A percentile compares a stretch with the other conserved stretches of the same genome.
Conservation (phyloP, 2,888 invertebrate species). For the Anodontia alba region DNA sequence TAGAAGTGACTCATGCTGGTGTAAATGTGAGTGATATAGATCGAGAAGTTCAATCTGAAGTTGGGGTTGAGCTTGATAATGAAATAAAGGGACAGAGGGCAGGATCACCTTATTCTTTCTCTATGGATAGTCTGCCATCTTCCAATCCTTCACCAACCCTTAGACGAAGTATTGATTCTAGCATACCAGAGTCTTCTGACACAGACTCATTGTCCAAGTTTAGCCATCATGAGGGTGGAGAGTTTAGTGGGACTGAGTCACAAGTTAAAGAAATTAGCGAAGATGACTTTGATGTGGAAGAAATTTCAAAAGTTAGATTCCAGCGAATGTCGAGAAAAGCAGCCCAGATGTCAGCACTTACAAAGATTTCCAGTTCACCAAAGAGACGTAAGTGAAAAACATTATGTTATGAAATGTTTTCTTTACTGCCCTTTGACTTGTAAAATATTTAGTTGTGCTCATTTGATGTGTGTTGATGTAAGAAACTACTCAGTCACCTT, state of each 20-base stretch:
- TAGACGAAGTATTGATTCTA: slow-evolving; percentile 39
- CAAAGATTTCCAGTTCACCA: slow-evolving; percentile 54
- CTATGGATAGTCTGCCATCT: slow-evolving; percentile 70
- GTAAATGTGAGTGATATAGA: background rate
- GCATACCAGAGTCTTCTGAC: slow-evolving; percentile 61
- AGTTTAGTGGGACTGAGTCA: slow-evolving; percentile 58
- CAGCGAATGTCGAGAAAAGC: slow-evolving; percentile 56
- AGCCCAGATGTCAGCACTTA: slow-evolving; percentile 35
- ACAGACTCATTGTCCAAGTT: slow-evolving; percentile 60
- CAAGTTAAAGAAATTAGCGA: slow-evolving; percentile 38
- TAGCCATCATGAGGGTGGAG: slow-evolving; percentile 40
- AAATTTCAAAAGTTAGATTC: slow-evolving; percentile 65
- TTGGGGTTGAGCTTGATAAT: background rate
- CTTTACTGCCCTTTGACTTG: background rate
- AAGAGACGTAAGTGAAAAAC: slow-evolving; percentile 56
- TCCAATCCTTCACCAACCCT: slow-evolving; percentile 69
- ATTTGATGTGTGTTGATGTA: background rate
- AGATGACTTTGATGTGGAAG: slow-evolving; percentile 66
- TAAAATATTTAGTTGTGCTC: background rate
- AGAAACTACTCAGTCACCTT: no score
- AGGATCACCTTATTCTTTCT: slow-evolving; percentile 69
- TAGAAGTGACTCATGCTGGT: background rate
- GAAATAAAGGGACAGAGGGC: slow-evolving; percentile 32
- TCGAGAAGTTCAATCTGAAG: slow-evolving; percentile 1
- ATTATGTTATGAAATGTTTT: no score